Conservation (phyloP, 2,888 invertebrate species). For the Meandrusa payeni region DNA sequence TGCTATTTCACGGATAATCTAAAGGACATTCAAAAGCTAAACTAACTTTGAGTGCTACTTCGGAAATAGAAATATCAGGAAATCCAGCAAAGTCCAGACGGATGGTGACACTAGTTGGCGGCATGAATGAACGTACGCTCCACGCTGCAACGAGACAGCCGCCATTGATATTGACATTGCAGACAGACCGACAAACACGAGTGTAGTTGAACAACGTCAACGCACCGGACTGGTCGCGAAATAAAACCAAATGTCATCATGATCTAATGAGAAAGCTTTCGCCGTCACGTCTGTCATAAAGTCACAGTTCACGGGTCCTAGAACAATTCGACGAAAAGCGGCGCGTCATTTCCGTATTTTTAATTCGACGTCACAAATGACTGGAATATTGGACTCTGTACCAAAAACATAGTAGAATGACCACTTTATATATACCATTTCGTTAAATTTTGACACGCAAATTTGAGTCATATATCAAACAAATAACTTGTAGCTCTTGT, state of each 20-base stretch:
- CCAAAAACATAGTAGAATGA: slow-evolving; percentile 61
- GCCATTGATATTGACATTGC: slow-evolving; percentile 63
- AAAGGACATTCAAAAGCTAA: too few relatives aligned
- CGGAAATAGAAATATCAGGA: slow-evolving; percentile 2
- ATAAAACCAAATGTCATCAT: slow-evolving; percentile 40
- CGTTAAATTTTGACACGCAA: slow-evolving; percentile 19
- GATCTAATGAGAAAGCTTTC: slow-evolving; percentile 52
- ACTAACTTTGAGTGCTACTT: too few relatives aligned
- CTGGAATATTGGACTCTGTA: slow-evolving; percentile 68
- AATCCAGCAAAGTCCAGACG: slow-evolving; percentile 12
- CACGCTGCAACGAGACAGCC: slow-evolving; percentile 45
- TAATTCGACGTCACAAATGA: slow-evolving; percentile 59
- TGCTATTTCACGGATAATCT: too few relatives aligned
- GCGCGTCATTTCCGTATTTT: slow-evolving; percentile 76
- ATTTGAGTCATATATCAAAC: slow-evolving; percentile 37
- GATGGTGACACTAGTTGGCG: slow-evolving; percentile 3
- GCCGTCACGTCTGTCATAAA: slow-evolving; percentile 45
- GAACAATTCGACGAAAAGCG: slow-evolving; percentile 65
- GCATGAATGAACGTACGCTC: slow-evolving; percentile 63
- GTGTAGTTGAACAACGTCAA: slow-evolving; percentile 65
- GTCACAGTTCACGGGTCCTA: slow-evolving; percentile 62
- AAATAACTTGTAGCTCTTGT: slow-evolving; percentile 28
- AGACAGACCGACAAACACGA: slow-evolving; percentile 52
- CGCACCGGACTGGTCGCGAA: slow-evolving; percentile 43
- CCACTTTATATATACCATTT: slow-evolving; percentile 31